Base-by-base conservation (phyloP, 2,888 invertebrate species). In the Meiosimyza decipiens region DNA sequence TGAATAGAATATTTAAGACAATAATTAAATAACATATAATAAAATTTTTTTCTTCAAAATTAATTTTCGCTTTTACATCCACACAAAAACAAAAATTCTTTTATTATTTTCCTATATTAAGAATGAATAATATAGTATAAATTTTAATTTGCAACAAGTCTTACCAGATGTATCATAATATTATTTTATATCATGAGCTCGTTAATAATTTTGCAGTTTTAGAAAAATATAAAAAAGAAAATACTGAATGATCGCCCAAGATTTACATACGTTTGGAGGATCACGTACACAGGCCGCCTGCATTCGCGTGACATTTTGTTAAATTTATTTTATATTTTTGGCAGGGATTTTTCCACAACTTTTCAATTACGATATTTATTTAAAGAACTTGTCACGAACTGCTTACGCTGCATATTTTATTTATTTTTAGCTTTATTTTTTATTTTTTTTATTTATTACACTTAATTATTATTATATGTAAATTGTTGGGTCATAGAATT, bases 221-320 rank as follows among this genome's bases (percentile, higher is more conserved):
- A 57, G 57, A 0, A 57, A 22, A 57, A 57, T 22, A 57, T 57
- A 57, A 3, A 57, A 16, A 18, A 57, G 2, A 12, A 22, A 22
- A 28, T 28, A 28, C 3, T 57, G 57, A 9, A 22, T 57, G 57
- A 57, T 22, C 18, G 22, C 16, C 18, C 2, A n/a, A 18, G n/a
- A n/a, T 54, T 54, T 11, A 64, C n/a, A n/a, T n/a, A n/a, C 64
- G 51, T 64, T 18, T 6, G 28, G 52, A 64, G 66, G 54, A 66
- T 66, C 66, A 66, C 66, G 66, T 66, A 66, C 66, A 66, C 66
- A 40, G 51, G 22, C 22, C 18, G 52, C n/a, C 13, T 66, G 66
- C 33, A 15, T 9, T 40, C 40, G 40, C 28, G 28, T 28, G 33
- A 28, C 66, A 33, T 52, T 11, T 40, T n/a, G 33, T 62, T 62